Base-by-base conservation (phyloP, 2,113 vertebrate species). In the Petrocephalus microphthalmus region DNA sequence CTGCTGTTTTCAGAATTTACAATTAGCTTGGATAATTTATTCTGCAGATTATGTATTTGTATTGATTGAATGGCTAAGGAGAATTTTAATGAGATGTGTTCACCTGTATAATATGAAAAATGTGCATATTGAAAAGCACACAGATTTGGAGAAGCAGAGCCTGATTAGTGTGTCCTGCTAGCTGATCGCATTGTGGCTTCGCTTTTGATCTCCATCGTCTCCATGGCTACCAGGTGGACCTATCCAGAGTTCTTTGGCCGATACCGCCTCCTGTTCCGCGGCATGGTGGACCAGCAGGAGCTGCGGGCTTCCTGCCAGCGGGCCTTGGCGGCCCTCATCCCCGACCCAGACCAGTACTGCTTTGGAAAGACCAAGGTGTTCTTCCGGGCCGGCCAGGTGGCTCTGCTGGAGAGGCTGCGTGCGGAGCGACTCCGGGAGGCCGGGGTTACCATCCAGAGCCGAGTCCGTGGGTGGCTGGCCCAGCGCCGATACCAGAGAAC, bases 331-430 rank as follows among this genome's bases (percentile, higher is more conserved):
- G 64, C 87, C 84, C 94, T 96, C 88, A 94, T 95, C 64, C 91
- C 93, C 19, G 95, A 96, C 87, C 88, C 89, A 0, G 93, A 93
- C 85, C 92, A 94, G 91, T 95, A 93, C 91, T 90, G 91, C 91
- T 95, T 96, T 47, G 96, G 96, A 74, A 95, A 92, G 91, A 94
- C 90, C 67, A 94, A 95, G 89, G 93, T 96, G 4, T 96, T 96
- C 71, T 93, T 96, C 88, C 89, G 92, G 13, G 93, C 95, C 0
- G 96, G 96, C 47, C 96, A 95, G 90, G 95, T 95, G 91, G 95
- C 96, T 0, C 56, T 93, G 20, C 91, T 95, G 93, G 96, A 96
- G 92, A 94, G 93, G 89, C 94, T 96, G 89, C 91, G 95, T 81
- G 91, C 88, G 0, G 93, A 90, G 83, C 89, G 89, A 87, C 91